Evolutionary conservation across 2,113 vertebrate species (phyloP), one percentile per base, ranked within the genome.

Genomic region (Boulengeromyrus knoepffleri): DNA sequence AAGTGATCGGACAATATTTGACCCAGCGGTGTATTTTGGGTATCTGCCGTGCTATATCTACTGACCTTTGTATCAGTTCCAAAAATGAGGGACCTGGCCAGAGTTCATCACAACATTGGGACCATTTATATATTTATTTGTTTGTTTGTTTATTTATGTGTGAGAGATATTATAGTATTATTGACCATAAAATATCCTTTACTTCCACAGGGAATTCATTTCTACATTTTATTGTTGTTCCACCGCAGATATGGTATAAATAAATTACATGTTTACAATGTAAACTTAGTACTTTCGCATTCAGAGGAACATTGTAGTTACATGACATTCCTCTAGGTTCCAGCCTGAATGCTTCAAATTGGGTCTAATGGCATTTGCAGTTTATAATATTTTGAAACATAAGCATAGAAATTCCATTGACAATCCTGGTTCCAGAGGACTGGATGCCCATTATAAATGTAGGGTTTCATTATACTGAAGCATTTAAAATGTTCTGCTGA

Each of bases 1-100:
- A 83, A 80, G 88, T n/a, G 70, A 89, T 47, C 13, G 88, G n/a
- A n/a, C 88, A 24, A 53, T 53, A 89, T 89, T 50, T 53, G 49
- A 83, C 49, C 47, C 88, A 50, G 45, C 31, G 47, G 88, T 83
- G 27, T 66, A 83, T 83, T 89, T 13, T 49, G n/a, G 88, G 47
- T 17, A 47, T 19, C 27, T 80, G 88, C 46, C 66, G 6, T 77
- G 42, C 66, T 24, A 42, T 50, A 27, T 58, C n/a, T 89, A 27
- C 47, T 49, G 10, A 15, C 24, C 47, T 83, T 80, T 83, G 52
- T 80, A 80, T 52, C 31, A 53, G 36, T 52, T 53, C 15, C 88
- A 89, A 89, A 74, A 70, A 53, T 77, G 45, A 3, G 88, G 36
- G 70, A 13, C 36, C 88, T 24, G 31, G 50, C 47, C n/a, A 50